phyloP scores from a whole-genome alignment of 2,888 invertebrate species.

The Orchesellides sinensis region DNA sequence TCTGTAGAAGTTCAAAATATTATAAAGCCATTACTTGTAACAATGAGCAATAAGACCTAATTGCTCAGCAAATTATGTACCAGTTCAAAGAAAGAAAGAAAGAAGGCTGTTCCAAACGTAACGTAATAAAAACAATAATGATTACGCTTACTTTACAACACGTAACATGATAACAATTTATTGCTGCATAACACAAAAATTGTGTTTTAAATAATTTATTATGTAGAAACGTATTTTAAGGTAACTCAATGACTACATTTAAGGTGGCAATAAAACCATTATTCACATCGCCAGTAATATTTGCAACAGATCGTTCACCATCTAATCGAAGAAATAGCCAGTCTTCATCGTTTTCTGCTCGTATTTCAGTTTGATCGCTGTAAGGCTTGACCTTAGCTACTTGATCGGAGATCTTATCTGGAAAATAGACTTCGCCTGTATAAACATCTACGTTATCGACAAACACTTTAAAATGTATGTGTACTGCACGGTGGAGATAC shows the following conservation, averaged over 20 bases:
- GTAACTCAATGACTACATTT: slow-evolving; percentile 23
- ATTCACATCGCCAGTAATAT: slow-evolving; percentile 25
- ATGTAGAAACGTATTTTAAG: neutral
- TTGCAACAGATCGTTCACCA: slow-evolving; percentile 44
- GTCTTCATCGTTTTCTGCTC: slow-evolving; percentile 60
- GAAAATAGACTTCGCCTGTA: slow-evolving; percentile 67
- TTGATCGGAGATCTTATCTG: slow-evolving; percentile 55
- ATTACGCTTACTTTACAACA: too few relatives aligned
- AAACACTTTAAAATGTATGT: slow-evolving; percentile 66
- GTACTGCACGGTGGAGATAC: slow-evolving; percentile 64
- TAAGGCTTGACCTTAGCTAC: slow-evolving; percentile 58
- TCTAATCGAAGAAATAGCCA: slow-evolving; percentile 52
- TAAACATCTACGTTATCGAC: slow-evolving; percentile 35
- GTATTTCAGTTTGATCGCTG: slow-evolving; percentile 17
- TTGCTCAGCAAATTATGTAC: too few relatives aligned
- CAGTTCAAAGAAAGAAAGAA: too few relatives aligned
- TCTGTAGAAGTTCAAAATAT: too few relatives aligned
- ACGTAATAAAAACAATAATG: too few relatives aligned
- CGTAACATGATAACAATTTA: too few relatives aligned
- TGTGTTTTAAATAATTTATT: too few relatives aligned
- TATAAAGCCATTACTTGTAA: too few relatives aligned
- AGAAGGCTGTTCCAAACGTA: too few relatives aligned
- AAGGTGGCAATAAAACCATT: slow-evolving; percentile 39
- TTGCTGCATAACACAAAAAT: too few relatives aligned
- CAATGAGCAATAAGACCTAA: too few relatives aligned